A percentile compares a stretch with the other conserved stretches of the same genome.
Evolutionary conservation across 2,113 vertebrate genomes (phyloP).

Genomic region (Agelaius tricolor): DNA sequence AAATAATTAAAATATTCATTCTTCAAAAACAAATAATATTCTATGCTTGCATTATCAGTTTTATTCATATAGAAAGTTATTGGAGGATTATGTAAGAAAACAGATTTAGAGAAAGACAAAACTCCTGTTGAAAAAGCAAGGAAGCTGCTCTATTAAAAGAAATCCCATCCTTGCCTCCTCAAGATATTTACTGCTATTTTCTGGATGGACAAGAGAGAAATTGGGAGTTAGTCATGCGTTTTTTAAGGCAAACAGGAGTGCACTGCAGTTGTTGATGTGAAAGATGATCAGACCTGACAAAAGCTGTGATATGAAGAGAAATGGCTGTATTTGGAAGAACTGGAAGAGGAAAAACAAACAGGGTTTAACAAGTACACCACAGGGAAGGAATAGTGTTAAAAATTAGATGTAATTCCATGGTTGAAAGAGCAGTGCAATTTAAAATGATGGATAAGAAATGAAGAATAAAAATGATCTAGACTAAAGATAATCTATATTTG

Average conservation of each 20-base stretch:
- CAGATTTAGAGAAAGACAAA: not conserved
- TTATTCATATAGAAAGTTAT: not conserved
- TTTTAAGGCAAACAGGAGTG: not conserved
- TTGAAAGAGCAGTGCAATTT: not conserved
- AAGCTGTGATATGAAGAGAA: not conserved
- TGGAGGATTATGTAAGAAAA: not conserved
- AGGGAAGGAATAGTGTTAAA: not conserved
- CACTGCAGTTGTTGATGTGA: not conserved
- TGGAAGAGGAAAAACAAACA: conserved; percentile 5
- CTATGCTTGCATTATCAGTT: not conserved
- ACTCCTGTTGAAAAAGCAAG: not conserved
- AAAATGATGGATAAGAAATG: not conserved
- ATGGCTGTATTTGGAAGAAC: not conserved
- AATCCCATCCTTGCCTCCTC: not conserved
- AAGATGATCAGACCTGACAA: not conserved
- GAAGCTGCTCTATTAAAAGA: not conserved
- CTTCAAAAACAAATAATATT: not conserved
- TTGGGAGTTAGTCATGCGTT: not conserved
- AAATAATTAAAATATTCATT: not conserved
- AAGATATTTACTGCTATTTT: not conserved
- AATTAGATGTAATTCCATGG: not conserved
- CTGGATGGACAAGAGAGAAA: not conserved
- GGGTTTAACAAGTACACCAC: not conserved
- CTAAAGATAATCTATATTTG: not conserved
- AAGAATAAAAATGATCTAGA: not conserved